phyloP scores from a whole-genome alignment of 1,140 invertebrate species.

The Drosophila biarmipes region DNA sequence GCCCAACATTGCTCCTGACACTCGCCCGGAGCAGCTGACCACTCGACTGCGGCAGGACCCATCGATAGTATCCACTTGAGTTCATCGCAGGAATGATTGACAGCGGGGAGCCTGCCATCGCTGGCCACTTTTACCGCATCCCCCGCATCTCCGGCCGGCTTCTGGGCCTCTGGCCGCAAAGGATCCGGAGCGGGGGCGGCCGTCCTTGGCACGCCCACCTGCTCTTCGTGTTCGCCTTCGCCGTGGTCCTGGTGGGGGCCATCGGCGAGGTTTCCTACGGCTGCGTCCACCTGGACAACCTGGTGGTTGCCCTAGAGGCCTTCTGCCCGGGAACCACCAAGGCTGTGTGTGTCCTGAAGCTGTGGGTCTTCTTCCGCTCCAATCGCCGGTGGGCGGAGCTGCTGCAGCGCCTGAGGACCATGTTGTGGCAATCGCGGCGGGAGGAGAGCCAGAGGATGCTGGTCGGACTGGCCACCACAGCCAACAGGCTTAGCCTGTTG shows the following conservation, averaged over 20 bases:
- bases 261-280: slow-evolving; percentile 70
- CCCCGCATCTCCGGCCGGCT: slow-evolving; percentile 63
- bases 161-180: slow-evolving; percentile 70
- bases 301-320: slow-evolving; percentile 71
- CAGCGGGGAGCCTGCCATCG: slow-evolving; percentile 41
- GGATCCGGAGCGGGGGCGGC: neutral
- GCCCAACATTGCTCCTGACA: slow-evolving; percentile 26
- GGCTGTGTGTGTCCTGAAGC: slow-evolving; percentile 68
- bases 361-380: slow-evolving; percentile 64
- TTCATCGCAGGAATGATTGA: slow-evolving; percentile 42
- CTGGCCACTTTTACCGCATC: slow-evolving; percentile 64
- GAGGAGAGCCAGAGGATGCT: slow-evolving; percentile 48
- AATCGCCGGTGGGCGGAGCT: slow-evolving; percentile 53
- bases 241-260: slow-evolving; percentile 62
- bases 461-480: slow-evolving; percentile 36
- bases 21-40: slow-evolving; percentile 39
- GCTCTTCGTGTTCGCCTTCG: slow-evolving; percentile 56
- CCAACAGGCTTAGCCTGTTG: slow-evolving; percentile 50
- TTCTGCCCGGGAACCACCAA: slow-evolving; percentile 80
- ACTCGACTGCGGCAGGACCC: slow-evolving; percentile 18
- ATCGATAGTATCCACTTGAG: slow-evolving; percentile 40
- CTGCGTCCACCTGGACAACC: slow-evolving; percentile 58
- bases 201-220: slow-evolving; percentile 42
- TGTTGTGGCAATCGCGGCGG: slow-evolving; percentile 42
- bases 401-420: slow-evolving; percentile 41